Percentiles rank a stretch among this genome's conserved stretches.
These are phyloP conservation scores for Suillia variegata DNA, from an alignment of 2,888 invertebrate genomes.

Conservation along the genomic window DNA sequence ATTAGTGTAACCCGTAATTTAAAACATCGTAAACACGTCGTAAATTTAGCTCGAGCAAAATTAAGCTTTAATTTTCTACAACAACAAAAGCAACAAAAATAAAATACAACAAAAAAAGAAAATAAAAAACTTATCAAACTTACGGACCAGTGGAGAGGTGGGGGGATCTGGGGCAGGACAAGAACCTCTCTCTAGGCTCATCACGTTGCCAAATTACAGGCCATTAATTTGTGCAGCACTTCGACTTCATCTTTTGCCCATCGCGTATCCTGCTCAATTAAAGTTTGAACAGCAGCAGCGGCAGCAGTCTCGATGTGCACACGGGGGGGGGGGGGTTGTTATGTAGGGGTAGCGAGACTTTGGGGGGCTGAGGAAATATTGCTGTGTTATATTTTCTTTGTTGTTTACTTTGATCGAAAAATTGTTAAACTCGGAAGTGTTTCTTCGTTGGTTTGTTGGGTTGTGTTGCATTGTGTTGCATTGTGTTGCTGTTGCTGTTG, in stretches of 20 bases:
- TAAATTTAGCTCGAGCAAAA: conserved; percentile 50
- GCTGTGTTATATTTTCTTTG: background rate
- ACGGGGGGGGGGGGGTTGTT: too few relatives aligned
- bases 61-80: conserved; percentile 39
- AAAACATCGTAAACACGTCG: conserved; percentile 55
- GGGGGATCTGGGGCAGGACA: background rate
- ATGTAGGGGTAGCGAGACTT: too few relatives aligned
- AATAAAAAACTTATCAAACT: background rate
- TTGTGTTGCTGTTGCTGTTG: too few relatives aligned
- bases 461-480: too few relatives aligned
- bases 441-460: too few relatives aligned
- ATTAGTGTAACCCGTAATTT: conserved; percentile 52
- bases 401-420: background rate
- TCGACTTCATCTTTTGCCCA: background rate
- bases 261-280: background rate
- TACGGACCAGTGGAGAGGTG: background rate
- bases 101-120: background rate
- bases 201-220: conserved; percentile 40
- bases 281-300: background rate
- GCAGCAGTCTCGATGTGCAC: background rate
- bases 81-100: background rate
- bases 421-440: background rate
- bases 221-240: conserved; percentile 37
- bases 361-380: too few relatives aligned
- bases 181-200: conserved; percentile 11